These are phyloP conservation scores for Pseudococcus jackbeardsleyi DNA, from an alignment of 2,888 invertebrate species.

Conservation along the genomic window DNA sequence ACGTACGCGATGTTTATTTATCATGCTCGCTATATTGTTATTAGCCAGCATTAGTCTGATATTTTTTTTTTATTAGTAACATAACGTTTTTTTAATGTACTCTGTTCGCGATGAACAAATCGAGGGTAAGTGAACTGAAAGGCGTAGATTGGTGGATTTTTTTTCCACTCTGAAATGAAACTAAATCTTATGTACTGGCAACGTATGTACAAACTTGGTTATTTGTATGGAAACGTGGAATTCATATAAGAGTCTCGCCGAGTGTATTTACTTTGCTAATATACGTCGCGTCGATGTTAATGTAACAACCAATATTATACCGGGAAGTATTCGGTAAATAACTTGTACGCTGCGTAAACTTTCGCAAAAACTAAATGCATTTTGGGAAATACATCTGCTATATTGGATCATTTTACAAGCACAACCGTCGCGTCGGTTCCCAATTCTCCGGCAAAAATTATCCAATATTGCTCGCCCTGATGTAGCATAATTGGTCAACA, in stretches of 20 bases:
- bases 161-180: not conserved
- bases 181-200: not conserved
- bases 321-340: slow-evolving; percentile 44
- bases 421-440: not conserved
- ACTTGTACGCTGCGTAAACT: slow-evolving; percentile 20
- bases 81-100: slow-evolving; percentile 62
- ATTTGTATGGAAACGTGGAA: slow-evolving; percentile 12
- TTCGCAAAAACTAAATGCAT: slow-evolving; percentile 33
- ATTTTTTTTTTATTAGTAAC: slow-evolving; percentile 56
- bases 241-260: slow-evolving; percentile 1
- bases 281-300: slow-evolving; percentile 40
- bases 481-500: not conserved
- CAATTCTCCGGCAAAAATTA: too few relatives aligned
- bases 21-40: slow-evolving; percentile 46
- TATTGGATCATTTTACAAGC: slow-evolving; percentile 21
- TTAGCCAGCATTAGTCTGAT: not conserved
- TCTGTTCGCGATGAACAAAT: not conserved
- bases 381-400: slow-evolving; percentile 27
- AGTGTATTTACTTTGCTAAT: slow-evolving; percentile 63
- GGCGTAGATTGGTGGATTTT: not conserved
- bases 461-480: too few relatives aligned
- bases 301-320: slow-evolving; percentile 5
- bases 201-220: not conserved
- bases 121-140: not conserved
- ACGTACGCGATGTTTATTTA: slow-evolving; percentile 41